phyloP scores from a whole-genome alignment of 2,797 vertebrate genomes.

The Argentina silus region DNA sequence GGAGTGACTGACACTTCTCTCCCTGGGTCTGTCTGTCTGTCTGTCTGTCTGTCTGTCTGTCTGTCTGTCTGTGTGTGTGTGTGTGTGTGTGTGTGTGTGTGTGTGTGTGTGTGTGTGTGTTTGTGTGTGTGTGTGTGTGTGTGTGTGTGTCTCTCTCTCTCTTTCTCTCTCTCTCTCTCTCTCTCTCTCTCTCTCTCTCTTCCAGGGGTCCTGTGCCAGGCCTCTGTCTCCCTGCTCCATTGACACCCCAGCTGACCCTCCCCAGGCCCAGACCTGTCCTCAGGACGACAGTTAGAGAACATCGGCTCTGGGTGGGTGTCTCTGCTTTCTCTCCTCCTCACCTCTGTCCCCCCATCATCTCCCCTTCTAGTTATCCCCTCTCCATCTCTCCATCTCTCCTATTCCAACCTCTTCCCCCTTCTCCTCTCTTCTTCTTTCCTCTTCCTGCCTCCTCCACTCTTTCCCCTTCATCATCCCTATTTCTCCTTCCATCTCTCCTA shows the following conservation, averaged over 20 bases:
- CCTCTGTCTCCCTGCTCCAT: constrained; percentile 50
- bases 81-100: not conserved
- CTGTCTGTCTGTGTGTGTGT: not conserved
- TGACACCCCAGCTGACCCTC: constrained; percentile 42
- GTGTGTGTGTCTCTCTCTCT: not conserved
- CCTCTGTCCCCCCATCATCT: not conserved
- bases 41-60: not conserved
- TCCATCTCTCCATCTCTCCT: not conserved
- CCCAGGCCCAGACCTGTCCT: constrained; percentile 56
- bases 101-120: not conserved
- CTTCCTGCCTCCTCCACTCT: not conserved
- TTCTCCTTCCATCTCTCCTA: constrained; percentile 22
- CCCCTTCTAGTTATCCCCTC: not conserved
- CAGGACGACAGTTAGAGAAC: constrained; percentile 73
- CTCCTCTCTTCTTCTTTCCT: not conserved
- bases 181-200: not conserved
- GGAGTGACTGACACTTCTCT: too few species aligned
- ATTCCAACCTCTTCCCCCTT: not conserved
- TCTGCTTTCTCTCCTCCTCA: not conserved
- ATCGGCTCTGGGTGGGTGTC: constrained; percentile 16
- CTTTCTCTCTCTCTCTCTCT: constrained; percentile 1
- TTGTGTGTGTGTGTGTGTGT: not conserved
- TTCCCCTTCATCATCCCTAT: not conserved
- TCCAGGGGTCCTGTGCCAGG: constrained; percentile 47
- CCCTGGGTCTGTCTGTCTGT: not conserved